These are phyloP conservation scores for Zygaena filipendulae DNA, from an alignment of 2,888 invertebrate genomes.

Conservation along the genomic window DNA sequence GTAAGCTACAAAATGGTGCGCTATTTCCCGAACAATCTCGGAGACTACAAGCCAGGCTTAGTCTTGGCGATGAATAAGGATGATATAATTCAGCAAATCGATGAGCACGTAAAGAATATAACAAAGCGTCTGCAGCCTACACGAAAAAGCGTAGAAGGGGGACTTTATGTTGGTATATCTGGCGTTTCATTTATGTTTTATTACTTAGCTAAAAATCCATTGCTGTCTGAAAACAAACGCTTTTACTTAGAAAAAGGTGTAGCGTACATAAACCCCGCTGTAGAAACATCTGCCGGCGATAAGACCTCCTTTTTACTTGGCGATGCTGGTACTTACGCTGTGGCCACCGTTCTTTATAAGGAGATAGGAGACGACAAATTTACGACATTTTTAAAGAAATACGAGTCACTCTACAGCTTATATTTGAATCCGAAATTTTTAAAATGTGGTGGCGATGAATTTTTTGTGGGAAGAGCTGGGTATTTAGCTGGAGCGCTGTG, in stretches of 20 bases:
- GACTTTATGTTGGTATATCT: slow-evolving; percentile 75
- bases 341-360: slow-evolving; percentile 73
- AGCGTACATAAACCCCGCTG: slow-evolving; percentile 72
- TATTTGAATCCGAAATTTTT: slow-evolving; percentile 60
- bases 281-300: slow-evolving; percentile 68
- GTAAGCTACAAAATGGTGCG: slow-evolving; percentile 43
- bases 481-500: slow-evolving; percentile 82
- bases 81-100: slow-evolving; percentile 29
- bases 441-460: slow-evolving; percentile 81
- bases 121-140: slow-evolving; percentile 37
- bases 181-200: slow-evolving; percentile 84
- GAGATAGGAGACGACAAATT: slow-evolving; percentile 50
- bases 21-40: slow-evolving; percentile 46
- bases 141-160: slow-evolving; percentile 62
- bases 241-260: slow-evolving; percentile 68
- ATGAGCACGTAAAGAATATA: slow-evolving; percentile 37
- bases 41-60: slow-evolving; percentile 30
- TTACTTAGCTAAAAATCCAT: slow-evolving; percentile 69
- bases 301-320: slow-evolving; percentile 82
- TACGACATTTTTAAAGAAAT: slow-evolving; percentile 34
- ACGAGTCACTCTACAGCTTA: slow-evolving; percentile 40
- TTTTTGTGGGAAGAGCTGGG: slow-evolving; percentile 87
- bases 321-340: slow-evolving; percentile 79
- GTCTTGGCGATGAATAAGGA: slow-evolving; percentile 25
- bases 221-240: slow-evolving; percentile 44